A percentile compares a stretch with the other conserved stretches of the same genome.
These are phyloP conservation scores for Aphidius ervi DNA, from an alignment of 1,140 invertebrate genomes.

Conservation along the genomic window DNA sequence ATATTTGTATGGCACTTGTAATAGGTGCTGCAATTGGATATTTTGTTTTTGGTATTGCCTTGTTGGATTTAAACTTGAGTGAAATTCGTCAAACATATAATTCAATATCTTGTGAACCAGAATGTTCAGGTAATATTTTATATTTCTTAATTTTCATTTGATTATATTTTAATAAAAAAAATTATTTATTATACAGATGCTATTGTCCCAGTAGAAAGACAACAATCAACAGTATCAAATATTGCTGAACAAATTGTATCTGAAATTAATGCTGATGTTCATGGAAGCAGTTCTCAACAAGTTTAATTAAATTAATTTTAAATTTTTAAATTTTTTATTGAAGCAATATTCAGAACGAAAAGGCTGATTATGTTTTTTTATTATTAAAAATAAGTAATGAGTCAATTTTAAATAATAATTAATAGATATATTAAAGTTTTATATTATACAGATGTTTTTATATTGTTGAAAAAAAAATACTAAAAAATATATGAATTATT, in stretches of 20 bases:
- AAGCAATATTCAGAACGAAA: no score
- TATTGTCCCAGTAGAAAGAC: slow-evolving; percentile 30
- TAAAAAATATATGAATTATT: no score
- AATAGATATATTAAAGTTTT: no score
- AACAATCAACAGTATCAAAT: slow-evolving; percentile 35
- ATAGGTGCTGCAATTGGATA: slow-evolving; percentile 75
- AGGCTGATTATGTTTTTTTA: no score
- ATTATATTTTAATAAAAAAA: slow-evolving; percentile 1
- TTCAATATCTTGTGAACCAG: slow-evolving; percentile 34
- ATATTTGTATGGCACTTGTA: slow-evolving; percentile 69
- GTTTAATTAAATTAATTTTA: no score
- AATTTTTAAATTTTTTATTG: no score
- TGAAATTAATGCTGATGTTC: slow-evolving; percentile 18
- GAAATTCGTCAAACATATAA: slow-evolving; percentile 29
- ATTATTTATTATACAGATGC: slow-evolving; percentile 31
- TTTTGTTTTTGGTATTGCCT: slow-evolving; percentile 56
- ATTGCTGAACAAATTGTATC: slow-evolving; percentile 36
- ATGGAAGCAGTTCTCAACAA: neutral
- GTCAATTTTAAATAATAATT: no score
- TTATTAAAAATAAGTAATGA: no score
- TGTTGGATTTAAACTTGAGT: slow-evolving; percentile 37
- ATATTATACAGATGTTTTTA: no score
- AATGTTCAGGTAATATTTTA: slow-evolving; percentile 38
- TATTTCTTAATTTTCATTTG: slow-evolving; percentile 11
- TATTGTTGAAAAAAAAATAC: no score